A percentile compares a stretch with the other conserved stretches of the same genome.
These are phyloP conservation scores for Ephialtes manifestator DNA, from an alignment of 2,888 invertebrate species.

Conservation along the genomic window DNA sequence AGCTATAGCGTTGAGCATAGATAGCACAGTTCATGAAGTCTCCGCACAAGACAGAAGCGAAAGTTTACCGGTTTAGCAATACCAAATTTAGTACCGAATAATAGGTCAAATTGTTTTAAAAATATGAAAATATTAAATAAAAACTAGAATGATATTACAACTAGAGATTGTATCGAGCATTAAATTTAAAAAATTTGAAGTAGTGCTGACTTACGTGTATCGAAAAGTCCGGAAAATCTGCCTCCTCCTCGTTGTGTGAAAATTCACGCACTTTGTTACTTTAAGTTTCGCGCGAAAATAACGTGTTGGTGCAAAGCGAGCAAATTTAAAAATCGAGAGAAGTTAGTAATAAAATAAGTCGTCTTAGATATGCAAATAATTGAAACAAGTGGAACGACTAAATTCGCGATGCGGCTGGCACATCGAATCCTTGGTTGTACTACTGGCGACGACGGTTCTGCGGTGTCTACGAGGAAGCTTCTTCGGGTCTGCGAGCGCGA, in stretches of 20 bases:
- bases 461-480: constrained; percentile 43
- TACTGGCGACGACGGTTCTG: constrained; percentile 59
- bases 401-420: constrained; percentile 69
- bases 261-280: constrained; percentile 29
- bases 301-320: neutral
- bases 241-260: neutral
- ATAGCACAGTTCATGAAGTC: neutral
- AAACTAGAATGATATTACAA: neutral
- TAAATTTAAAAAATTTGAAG: neutral
- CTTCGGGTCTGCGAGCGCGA: constrained; percentile 52
- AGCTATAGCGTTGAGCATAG: neutral
- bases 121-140: neutral
- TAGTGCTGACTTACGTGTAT: constrained; percentile 24
- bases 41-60: neutral
- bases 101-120: neutral
- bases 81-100: neutral
- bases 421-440: constrained; percentile 49
- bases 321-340: neutral
- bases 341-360: neutral
- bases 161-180: neutral
- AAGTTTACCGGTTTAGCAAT: neutral
- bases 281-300: neutral
- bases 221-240: constrained; percentile 1
- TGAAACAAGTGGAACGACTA: constrained; percentile 53
- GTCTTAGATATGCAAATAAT: neutral